phyloP scores from a whole-genome alignment of 2,888 invertebrate genomes.

The Mechanitis messenoides region DNA sequence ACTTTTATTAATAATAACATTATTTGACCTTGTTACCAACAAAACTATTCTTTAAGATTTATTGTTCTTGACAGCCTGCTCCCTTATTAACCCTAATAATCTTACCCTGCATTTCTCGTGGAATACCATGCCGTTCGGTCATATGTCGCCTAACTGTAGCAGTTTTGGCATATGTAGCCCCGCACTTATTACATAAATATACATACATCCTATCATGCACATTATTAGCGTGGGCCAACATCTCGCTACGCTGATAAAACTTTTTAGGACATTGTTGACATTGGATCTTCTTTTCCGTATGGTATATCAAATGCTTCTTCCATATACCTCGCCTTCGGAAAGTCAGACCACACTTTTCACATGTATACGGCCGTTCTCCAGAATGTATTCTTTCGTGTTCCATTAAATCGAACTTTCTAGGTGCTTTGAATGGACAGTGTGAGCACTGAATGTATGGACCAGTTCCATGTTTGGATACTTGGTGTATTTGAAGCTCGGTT shows the following conservation, averaged over 20 bases:
- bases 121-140: conserved; percentile 55
- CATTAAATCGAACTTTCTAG: conserved; percentile 45
- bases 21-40: no score
- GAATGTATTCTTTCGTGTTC: conserved; percentile 63
- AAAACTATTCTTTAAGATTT: neutral
- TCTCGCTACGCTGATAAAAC: conserved; percentile 46
- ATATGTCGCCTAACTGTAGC: conserved; percentile 58
- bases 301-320: conserved; percentile 61
- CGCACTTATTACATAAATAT: conserved; percentile 55
- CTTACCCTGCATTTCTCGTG: conserved; percentile 59
- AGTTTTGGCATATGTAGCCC: conserved; percentile 53
- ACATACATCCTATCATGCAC: conserved; percentile 57
- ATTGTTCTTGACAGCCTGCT: conserved; percentile 27
- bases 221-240: conserved; percentile 57
- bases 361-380: conserved; percentile 62
- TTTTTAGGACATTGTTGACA: conserved; percentile 57
- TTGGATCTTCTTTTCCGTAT: conserved; percentile 55
- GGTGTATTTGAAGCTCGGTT: conserved; percentile 49
- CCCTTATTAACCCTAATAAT: conserved; percentile 45
- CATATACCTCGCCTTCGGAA: conserved; percentile 59
- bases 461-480: conserved; percentile 49
- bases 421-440: conserved; percentile 56
- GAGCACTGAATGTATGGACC: conserved; percentile 54
- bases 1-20: no score
- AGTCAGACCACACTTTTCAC: conserved; percentile 63